Base-by-base conservation (phyloP, 2,113 vertebrate genomes). In the Pachycephala philippinensis region DNA sequence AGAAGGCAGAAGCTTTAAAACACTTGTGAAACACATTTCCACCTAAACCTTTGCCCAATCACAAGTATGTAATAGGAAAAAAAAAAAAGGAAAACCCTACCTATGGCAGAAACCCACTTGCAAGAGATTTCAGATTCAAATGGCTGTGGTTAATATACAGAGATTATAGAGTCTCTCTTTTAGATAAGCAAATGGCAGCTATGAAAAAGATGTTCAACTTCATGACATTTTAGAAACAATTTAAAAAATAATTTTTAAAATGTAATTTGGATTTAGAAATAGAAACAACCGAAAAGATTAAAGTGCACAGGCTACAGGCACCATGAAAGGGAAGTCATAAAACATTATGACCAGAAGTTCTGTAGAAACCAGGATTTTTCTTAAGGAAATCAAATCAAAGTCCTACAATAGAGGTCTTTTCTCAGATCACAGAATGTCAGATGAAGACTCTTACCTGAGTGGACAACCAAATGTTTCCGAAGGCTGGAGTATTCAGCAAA, bases 401-500 rank as follows among this genome's bases (percentile, higher is more conserved):
- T 37, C 35, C 30, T 80, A 27, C 24, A 89, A 37, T 19, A 76
- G 50, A 74, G 49, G 22, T 26, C 4, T 65, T 80, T 76, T 80
- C 74, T 65, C 70, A 37, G 35, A 47, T 66, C 47, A 93, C n/a
- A 92, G 40, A 70, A 82, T 23, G 33, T 70, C 63, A 91, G 18
- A 97, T 96, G 33, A 85, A 89, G 77, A 76, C 49, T 80, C 87
- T 72, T 98, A 99, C 99, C 99, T 97, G 99, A 99, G 97, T 99
- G 99, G 50, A 99, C 99, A 39, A 99, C 98, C 98, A 99, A 98
- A 96, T 99, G 99, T 98, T 99, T 99, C n/a, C 99, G 98, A 70
- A 99, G 99, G 97, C 99, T 99, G 92, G 99, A 99, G 95, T 99
- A 99, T 97, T 99, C 99, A 1, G 99, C 99, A 97, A 99, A 99